Percentiles rank a stretch among this genome's conserved stretches.
phyloP scores from a whole-genome alignment of 2,113 vertebrate species.

The Phyllopteryx taeniolatus region DNA sequence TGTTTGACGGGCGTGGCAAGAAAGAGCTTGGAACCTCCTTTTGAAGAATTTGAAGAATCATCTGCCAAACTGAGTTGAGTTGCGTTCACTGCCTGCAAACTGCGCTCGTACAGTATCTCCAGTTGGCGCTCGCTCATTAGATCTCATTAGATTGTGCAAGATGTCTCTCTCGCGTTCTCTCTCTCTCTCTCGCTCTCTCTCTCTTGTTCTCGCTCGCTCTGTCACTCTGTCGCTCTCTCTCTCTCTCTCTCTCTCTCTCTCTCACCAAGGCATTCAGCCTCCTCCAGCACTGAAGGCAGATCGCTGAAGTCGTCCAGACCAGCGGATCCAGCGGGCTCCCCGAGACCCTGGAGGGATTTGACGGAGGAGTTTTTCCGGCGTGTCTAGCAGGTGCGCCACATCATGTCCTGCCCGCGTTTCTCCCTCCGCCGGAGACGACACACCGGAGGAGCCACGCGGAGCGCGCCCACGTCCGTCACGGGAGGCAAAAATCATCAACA shows the following conservation, averaged over 20 bases:
- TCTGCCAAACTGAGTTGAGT: too few relatives aligned
- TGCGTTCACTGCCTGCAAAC: too few relatives aligned
- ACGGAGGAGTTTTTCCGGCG: not conserved
- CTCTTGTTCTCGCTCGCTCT: not conserved
- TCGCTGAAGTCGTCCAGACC: not conserved
- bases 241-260: not conserved
- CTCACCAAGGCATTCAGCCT: too few relatives aligned
- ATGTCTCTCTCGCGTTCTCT: too few relatives aligned
- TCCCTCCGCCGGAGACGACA: conserved; percentile 20
- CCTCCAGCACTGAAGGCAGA: too few relatives aligned
- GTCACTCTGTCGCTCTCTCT: not conserved
- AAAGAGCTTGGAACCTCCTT: too few relatives aligned
- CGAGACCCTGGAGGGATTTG: conserved; percentile 28
- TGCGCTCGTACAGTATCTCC: too few relatives aligned
- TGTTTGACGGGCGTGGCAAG: too few relatives aligned
- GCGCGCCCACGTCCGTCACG: conserved; percentile 18
- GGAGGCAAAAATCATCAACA: conserved; percentile 9
- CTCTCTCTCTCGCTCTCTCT: too few relatives aligned
- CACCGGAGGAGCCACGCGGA: conserved; percentile 50
- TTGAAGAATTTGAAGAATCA: too few relatives aligned
- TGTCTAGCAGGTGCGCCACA: conserved; percentile 26
- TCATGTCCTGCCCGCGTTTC: conserved; percentile 52
- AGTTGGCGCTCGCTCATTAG: too few relatives aligned
- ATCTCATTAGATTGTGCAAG: too few relatives aligned
- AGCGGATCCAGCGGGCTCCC: conserved; percentile 20